Percentiles rank a stretch among this genome's conserved stretches.
Conservation (phyloP, 2,797 vertebrate genomes). For the Megalops cyprinoides region DNA sequence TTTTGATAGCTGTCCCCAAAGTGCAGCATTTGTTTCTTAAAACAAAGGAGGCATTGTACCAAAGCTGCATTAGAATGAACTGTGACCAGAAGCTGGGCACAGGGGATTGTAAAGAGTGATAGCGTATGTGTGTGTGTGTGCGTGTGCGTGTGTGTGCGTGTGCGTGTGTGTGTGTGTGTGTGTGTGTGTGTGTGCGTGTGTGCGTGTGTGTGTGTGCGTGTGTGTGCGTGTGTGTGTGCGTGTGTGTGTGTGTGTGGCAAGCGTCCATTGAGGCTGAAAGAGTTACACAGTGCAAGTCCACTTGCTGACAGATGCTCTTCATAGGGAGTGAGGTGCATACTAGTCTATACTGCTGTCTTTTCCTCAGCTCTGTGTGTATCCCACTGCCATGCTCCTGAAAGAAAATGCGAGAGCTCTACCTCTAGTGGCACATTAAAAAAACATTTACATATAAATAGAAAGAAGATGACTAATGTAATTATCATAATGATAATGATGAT, state of each 20-base stretch:
- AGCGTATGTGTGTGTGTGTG: not conserved
- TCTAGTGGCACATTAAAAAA: too few relatives aligned
- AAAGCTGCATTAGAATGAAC: constrained; percentile 6
- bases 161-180: not conserved
- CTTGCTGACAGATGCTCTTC: not conserved
- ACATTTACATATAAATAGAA: too few relatives aligned
- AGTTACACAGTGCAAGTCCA: not conserved
- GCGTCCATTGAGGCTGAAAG: too few relatives aligned
- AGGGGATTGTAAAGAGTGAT: not conserved
- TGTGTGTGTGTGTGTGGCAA: not conserved
- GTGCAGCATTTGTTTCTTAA: constrained; percentile 3
- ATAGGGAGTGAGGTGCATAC: not conserved
- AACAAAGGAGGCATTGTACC: not conserved
- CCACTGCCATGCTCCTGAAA: not conserved
- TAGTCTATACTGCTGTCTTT: not conserved
- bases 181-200: not conserved
- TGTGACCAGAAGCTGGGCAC: not conserved
- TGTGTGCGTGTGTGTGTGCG: not conserved
- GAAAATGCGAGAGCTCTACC: not conserved
- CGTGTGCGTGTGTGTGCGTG: not conserved
- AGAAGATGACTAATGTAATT: not conserved
- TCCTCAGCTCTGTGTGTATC: not conserved
- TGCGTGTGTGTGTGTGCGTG: not conserved
- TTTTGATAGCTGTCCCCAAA: constrained; percentile 12
- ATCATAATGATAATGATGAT: not conserved